Conservation (phyloP, 1,140 invertebrate genomes). For the Micrasema longulum region DNA sequence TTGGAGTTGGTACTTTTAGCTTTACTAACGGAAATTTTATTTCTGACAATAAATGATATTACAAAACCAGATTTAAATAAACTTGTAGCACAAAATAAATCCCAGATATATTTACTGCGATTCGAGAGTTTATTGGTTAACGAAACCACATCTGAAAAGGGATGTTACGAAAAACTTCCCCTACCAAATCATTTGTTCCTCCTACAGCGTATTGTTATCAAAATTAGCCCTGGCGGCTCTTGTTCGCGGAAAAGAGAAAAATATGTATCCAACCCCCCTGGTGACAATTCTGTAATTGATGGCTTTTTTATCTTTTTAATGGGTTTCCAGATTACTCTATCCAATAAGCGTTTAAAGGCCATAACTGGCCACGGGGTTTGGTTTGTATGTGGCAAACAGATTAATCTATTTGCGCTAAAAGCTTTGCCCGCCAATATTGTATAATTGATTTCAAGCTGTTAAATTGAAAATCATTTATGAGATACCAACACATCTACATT, state of each 20-base stretch:
- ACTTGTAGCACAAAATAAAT: too few species aligned
- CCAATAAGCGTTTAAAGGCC: constrained; percentile 43
- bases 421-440: constrained; percentile 39
- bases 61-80: too few species aligned
- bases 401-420: constrained; percentile 47
- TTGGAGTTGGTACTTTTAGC: too few species aligned
- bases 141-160: too few species aligned
- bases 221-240: constrained; percentile 22
- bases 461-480: background rate
- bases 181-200: too few species aligned
- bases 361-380: constrained; percentile 14
- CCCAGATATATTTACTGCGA: too few species aligned
- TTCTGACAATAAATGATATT: too few species aligned
- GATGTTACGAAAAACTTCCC: too few species aligned
- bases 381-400: constrained; percentile 21
- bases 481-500: too few species aligned
- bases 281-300: constrained; percentile 52
- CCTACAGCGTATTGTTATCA: constrained; percentile 21
- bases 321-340: constrained; percentile 44
- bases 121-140: too few species aligned
- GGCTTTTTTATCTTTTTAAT: constrained; percentile 52
- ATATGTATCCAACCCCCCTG: constrained; percentile 40
- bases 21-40: too few species aligned
- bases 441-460: constrained; percentile 48
- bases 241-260: constrained; percentile 2